Conservation (phyloP, 2,797 vertebrate species). For the Tragopan temminckii region DNA sequence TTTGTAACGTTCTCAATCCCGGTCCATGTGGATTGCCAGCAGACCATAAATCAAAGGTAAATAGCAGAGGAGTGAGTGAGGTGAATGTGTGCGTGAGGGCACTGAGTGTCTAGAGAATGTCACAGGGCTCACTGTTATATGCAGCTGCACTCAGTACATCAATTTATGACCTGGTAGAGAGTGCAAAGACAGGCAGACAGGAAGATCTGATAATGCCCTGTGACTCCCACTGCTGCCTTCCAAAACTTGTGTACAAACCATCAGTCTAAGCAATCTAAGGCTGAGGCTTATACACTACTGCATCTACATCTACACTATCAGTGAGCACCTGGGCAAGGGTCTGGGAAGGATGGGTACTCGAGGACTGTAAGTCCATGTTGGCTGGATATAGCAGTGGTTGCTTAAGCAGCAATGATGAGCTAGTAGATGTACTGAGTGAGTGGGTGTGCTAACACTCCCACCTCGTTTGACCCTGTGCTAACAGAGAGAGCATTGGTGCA, state of each 20-base stretch:
- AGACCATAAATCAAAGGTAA: conserved; percentile 51
- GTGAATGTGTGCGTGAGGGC: not conserved
- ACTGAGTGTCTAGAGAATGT: not conserved
- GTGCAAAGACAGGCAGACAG: not conserved
- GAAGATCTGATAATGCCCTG: not conserved
- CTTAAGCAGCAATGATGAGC: not conserved
- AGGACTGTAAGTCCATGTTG: accelerated
- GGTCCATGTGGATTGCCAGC: not conserved
- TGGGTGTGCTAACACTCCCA: not conserved
- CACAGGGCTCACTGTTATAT: not conserved
- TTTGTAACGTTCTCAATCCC: conserved; percentile 28
- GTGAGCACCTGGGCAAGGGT: not conserved
- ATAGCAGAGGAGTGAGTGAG: not conserved
- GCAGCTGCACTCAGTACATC: not conserved
- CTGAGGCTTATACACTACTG: not conserved
- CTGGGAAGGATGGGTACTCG: not conserved
- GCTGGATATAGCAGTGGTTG: not conserved
- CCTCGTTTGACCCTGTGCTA: not conserved
- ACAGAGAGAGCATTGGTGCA: not conserved
- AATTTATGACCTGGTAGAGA: not conserved
- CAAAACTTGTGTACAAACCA: not conserved
- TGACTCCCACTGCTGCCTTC: not conserved
- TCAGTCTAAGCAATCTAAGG: not conserved
- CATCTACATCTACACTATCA: too few relatives aligned
- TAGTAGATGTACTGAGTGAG: not conserved